Conservation (phyloP, 2,797 vertebrate genomes). For the Falco novaeseelandiae region DNA sequence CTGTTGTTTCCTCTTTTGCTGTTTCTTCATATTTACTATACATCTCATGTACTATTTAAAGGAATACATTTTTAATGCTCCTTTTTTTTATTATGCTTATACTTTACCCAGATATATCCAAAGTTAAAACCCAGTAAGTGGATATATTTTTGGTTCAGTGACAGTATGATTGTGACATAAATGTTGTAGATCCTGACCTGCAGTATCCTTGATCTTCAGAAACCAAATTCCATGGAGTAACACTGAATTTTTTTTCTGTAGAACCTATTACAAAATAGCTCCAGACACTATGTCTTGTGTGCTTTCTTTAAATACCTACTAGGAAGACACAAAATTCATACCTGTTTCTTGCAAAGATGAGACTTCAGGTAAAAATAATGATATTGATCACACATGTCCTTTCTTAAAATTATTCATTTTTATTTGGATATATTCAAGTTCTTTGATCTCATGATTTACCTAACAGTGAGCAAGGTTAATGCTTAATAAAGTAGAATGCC, state of each 20-base stretch:
- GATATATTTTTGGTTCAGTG: neutral
- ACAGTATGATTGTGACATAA: neutral
- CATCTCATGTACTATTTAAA: neutral
- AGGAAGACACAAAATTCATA: neutral
- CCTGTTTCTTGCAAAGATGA: neutral
- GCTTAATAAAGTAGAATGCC: conserved; percentile 54
- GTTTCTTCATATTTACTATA: neutral
- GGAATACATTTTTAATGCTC: neutral
- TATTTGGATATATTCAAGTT: neutral
- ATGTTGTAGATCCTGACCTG: accelerated
- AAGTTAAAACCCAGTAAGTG: neutral
- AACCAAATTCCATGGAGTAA: neutral
- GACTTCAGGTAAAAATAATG: neutral
- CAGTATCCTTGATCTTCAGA: neutral
- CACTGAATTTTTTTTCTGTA: neutral
- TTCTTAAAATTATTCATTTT: neutral
- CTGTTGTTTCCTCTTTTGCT: neutral
- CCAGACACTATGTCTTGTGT: neutral
- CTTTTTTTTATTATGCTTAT: neutral
- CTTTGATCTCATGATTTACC: conserved; percentile 44
- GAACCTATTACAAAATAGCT: neutral
- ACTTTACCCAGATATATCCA: neutral
- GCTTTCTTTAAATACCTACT: neutral
- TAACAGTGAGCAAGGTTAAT: conserved; percentile 67
- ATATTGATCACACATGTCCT: neutral